These are phyloP conservation scores for Bimastos eiseni DNA, from an alignment of 2,888 invertebrate genomes.

Conservation along the genomic window DNA sequence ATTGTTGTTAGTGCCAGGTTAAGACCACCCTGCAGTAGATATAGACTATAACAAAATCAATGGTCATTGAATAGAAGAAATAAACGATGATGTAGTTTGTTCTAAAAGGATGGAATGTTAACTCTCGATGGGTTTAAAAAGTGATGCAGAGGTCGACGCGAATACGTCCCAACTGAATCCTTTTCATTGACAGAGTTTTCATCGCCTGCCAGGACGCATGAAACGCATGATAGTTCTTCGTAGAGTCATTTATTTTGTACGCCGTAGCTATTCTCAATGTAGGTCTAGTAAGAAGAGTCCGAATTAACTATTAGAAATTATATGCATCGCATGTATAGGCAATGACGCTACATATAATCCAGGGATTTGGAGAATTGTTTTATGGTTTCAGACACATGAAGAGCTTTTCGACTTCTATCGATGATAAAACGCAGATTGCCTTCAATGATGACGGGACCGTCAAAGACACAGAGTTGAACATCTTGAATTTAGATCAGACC, in stretches of 20 bases:
- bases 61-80: too few relatives aligned
- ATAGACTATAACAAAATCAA: too few relatives aligned
- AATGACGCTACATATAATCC: neutral
- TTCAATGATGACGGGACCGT: constrained; percentile 29
- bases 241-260: neutral
- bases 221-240: neutral
- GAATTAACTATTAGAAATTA: neutral
- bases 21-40: too few relatives aligned
- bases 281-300: neutral
- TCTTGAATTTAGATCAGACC: constrained; percentile 27
- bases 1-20: too few relatives aligned
- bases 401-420: neutral
- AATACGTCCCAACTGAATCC: neutral
- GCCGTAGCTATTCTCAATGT: neutral
- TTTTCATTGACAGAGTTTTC: neutral
- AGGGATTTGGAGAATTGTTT: neutral
- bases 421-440: constrained; percentile 13
- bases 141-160: too few relatives aligned
- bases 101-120: too few relatives aligned
- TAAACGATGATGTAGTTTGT: too few relatives aligned
- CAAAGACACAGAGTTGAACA: neutral
- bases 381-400: constrained; percentile 22
- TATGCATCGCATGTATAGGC: neutral
- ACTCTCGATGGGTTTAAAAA: neutral
- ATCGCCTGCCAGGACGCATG: neutral